phyloP scores from a whole-genome alignment of 2,888 invertebrate species.

The Phyllotreta striolata region DNA sequence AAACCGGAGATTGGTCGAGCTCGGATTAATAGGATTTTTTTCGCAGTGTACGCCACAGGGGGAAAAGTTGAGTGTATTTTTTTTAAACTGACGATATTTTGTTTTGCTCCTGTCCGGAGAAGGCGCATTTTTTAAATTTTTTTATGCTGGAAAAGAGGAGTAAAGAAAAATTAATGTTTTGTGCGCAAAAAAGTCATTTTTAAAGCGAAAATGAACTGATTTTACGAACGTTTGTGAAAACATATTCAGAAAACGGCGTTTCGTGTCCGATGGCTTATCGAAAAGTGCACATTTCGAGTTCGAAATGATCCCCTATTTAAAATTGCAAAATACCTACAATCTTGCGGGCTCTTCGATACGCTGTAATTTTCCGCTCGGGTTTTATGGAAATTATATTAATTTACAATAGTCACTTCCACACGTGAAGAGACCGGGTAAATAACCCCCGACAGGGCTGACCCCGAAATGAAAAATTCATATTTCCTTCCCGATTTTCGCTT shows the following conservation, averaged over 20 bases:
- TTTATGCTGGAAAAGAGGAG: too few relatives aligned
- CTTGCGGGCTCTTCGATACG: conserved; percentile 32
- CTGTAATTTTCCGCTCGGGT: conserved; percentile 35
- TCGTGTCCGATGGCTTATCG: conserved; percentile 2
- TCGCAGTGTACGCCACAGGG: too few relatives aligned
- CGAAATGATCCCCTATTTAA: conserved; percentile 30
- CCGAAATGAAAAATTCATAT: conserved; percentile 20
- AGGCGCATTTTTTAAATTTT: too few relatives aligned
- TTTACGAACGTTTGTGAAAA: not conserved
- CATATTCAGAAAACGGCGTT: not conserved
- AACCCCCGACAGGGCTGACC: conserved; percentile 25
- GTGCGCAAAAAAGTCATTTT: too few relatives aligned
- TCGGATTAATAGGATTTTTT: too few relatives aligned
- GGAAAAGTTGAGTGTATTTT: too few relatives aligned
- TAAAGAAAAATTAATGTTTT: too few relatives aligned
- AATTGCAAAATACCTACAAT: conserved; percentile 36
- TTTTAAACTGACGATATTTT: too few relatives aligned
- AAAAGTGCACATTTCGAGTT: conserved; percentile 9
- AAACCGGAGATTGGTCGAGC: too few relatives aligned
- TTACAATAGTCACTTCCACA: conserved; percentile 27
- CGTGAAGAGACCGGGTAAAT: conserved; percentile 29
- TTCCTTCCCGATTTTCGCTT: conserved; percentile 9
- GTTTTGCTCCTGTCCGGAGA: too few relatives aligned
- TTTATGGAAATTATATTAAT: conserved; percentile 33
- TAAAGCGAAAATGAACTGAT: too few relatives aligned